Conservation (phyloP, 1,140 invertebrate genomes). For the Calliopsis andreniformis region DNA sequence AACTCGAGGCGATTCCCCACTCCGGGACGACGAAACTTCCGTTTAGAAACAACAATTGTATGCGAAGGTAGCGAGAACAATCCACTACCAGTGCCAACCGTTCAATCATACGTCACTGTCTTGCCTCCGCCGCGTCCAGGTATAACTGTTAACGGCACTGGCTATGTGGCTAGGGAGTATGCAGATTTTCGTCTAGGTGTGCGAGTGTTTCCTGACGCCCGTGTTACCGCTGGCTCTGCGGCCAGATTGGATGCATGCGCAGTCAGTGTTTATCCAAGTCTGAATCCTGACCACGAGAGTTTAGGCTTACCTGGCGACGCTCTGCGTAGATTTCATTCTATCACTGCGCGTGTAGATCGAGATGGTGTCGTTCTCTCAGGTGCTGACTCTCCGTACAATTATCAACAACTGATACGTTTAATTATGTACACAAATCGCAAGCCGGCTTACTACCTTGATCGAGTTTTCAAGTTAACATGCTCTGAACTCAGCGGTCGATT, state of each 20-base stretch:
- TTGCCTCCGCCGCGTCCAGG: slow-evolving; percentile 91
- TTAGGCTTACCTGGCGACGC: slow-evolving; percentile 89
- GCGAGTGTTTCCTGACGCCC: slow-evolving; percentile 91
- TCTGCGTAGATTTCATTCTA: slow-evolving; percentile 85
- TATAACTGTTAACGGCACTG: slow-evolving; percentile 91
- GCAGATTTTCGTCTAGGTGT: slow-evolving; percentile 92
- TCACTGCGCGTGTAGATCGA: slow-evolving; percentile 89
- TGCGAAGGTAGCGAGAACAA: slow-evolving; percentile 80
- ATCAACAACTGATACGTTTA: slow-evolving; percentile 91
- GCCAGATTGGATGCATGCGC: slow-evolving; percentile 92
- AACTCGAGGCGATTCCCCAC: slow-evolving; percentile 95
- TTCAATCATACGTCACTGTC: slow-evolving; percentile 93
- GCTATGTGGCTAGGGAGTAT: slow-evolving; percentile 92
- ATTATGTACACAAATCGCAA: slow-evolving; percentile 97
- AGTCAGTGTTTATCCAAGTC: slow-evolving; percentile 94
- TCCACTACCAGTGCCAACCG: slow-evolving; percentile 83
- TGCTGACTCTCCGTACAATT: slow-evolving; percentile 92
- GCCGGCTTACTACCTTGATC: slow-evolving; percentile 95
- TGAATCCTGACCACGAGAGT: slow-evolving; percentile 97
- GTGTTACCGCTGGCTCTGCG: slow-evolving; percentile 84
- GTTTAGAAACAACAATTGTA: slow-evolving; percentile 89
- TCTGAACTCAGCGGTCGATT: slow-evolving; percentile 96
- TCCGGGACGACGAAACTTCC: slow-evolving; percentile 93
- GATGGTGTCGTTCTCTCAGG: slow-evolving; percentile 93
- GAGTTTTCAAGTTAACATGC: slow-evolving; percentile 96